Base-by-base conservation (phyloP, 2,113 vertebrate species). In the Etheostoma cragini region DNA sequence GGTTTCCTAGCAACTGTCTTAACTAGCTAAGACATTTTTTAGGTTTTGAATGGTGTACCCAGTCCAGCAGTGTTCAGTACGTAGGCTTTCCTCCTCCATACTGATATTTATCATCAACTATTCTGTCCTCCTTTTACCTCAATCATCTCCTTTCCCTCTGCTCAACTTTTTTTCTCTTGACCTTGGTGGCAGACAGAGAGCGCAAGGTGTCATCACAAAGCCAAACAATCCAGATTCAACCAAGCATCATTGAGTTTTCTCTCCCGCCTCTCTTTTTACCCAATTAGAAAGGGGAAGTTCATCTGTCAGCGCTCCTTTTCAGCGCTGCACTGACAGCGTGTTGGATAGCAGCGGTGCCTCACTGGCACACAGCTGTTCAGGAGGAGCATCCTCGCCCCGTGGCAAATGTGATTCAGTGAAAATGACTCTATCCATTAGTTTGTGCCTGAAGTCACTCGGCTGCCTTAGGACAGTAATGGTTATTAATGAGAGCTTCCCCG, bases 391-490 rank as follows among this genome's bases (percentile, higher is more conserved):
- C 38, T 47, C 54, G 5, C 67, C 58, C 58, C 16, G 54, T 21
- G 57, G 64, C 77, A 47, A 57, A 26, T 50, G 80, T 2, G 16
- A 86, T 56, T 75, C 30, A 73, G 15, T 73, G 46, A 72, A 74
- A 68, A 84, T 72, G 53, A 83, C 84, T 80, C 58, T 24, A 5
- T 83, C 54, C 38, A 54, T 90, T 83, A 7, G 63, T 17, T 52
- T 45, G 67, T 6, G 15, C 45, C 54, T 35, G 33, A 67, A 75
- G 79, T 78, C 77, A 33, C 65, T 21, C 45, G 47, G 57, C 63
- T 58, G 77, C 35, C 60, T 66, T 67, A 19, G 49, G 72, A 68
- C 72, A 22, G 83, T 72, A 35, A 72, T 79, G 45, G 65, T 73
- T 71, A 81, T 66, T 72, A 80, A 82, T 83, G 77, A 70, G 58